Conservation (phyloP, 2,113 vertebrate species). For the Rhabdomys dilectus region DNA sequence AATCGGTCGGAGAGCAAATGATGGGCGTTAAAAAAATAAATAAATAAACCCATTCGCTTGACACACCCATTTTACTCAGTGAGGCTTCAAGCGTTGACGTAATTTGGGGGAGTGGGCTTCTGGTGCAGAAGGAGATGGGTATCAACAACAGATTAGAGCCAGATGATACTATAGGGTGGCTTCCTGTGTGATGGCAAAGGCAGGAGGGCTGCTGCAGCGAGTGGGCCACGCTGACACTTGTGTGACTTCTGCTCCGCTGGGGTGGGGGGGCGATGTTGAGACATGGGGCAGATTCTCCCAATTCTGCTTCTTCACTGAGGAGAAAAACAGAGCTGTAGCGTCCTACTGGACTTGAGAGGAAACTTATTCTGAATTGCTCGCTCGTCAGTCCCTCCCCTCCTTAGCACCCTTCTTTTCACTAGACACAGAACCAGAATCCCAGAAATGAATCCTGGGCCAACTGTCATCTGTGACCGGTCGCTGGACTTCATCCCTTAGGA, state of each 20-base stretch:
- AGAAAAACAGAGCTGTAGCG: background rate
- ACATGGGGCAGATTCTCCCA: background rate
- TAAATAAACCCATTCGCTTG: background rate
- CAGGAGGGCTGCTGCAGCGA: background rate
- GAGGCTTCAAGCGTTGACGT: background rate
- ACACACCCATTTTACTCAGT: background rate
- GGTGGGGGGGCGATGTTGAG: constrained; percentile 47
- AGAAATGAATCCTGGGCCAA: background rate
- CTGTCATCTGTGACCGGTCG: background rate
- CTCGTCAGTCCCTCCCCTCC: background rate
- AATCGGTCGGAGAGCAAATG: background rate
- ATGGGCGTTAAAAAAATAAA: background rate
- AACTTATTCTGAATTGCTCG: constrained; percentile 11
- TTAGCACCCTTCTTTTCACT: background rate
- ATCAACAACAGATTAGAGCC: background rate
- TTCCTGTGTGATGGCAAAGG: background rate
- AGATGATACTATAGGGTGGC: background rate
- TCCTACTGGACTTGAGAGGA: background rate
- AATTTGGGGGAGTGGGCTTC: background rate
- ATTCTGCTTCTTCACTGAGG: constrained; percentile 32
- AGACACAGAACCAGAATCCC: background rate
- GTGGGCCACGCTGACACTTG: constrained; percentile 45
- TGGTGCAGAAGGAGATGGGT: background rate
- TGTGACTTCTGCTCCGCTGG: constrained; percentile 46
- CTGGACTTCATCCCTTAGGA: background rate